Evolutionary conservation across 2,113 vertebrate species (phyloP).

Genomic region (Peromyscus maniculatus): DNA sequence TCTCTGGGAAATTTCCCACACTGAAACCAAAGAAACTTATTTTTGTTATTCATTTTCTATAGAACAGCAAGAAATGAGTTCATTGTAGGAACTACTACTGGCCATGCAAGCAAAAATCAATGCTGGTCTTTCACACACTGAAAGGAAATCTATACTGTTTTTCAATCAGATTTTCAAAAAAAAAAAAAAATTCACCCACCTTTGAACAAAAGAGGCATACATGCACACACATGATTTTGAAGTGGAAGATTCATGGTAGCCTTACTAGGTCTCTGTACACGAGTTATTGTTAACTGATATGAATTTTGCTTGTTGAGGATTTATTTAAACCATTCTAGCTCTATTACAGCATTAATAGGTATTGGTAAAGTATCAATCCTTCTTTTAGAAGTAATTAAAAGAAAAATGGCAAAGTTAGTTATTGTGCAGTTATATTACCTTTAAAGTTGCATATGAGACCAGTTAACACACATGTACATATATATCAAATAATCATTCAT

Average conservation of each 20-base stretch:
- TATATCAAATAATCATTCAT: neutral
- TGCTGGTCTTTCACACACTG: neutral
- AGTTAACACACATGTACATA: neutral
- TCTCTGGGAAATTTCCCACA: neutral
- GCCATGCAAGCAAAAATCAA: neutral
- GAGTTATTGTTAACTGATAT: neutral
- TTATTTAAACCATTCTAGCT: neutral
- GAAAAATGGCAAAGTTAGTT: neutral
- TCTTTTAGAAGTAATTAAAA: neutral
- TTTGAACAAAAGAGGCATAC: neutral
- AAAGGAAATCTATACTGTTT: neutral
- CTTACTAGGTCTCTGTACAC: neutral
- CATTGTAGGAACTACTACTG: neutral
- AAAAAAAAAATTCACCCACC: neutral
- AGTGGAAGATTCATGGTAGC: neutral
- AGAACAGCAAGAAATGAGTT: neutral
- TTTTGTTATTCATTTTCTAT: neutral
- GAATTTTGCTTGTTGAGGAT: neutral
- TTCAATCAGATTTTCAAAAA: neutral
- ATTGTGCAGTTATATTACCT: neutral
- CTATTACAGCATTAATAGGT: neutral
- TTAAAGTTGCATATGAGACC: constrained; percentile 4
- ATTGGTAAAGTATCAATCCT: neutral
- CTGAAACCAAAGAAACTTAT: neutral
- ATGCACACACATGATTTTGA: neutral